Base-by-base conservation (phyloP, 2,888 invertebrate genomes). In the Caenorhabditis zanzibari region DNA sequence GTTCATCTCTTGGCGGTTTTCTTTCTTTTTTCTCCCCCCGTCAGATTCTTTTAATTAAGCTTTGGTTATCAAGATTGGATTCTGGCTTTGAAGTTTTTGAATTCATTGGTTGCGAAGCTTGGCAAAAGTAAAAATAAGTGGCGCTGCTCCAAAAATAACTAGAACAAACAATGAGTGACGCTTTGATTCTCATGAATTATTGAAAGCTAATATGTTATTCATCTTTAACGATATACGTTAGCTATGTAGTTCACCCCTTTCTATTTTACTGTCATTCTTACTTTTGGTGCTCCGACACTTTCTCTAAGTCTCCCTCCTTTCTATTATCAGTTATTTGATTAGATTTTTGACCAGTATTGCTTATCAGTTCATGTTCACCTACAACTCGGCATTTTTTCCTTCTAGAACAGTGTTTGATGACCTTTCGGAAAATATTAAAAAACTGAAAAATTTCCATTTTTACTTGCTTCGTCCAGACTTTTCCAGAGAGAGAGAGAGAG, bases 361-460 rank as follows among this genome's bases (percentile, higher is more conserved):
- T 73, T 61, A 73, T 73, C 72, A 73, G 59, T 73, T 41, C 38
- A 26, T 38, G 38, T 61, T 35, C 52, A 38, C 58, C 28, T 41
- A 24, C 26, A 41, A 32, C 32, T 26, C 41, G 22, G 24, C 19
- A 19, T 24, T 58, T 32, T 58, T 58, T 35, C 35, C 22, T 71
- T 61, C 52, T 54, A 66, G 66, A 56, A 75, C 47, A 75, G 24
- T 47, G 66, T 75, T 74, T 32, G 64, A 54, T 44, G 64, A 74
- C 64, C 64, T 74, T 64, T 24, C 59, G 7, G 44, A 24, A 54
- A 44, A 56, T 54, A 63, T 63, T 74, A 63, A 63, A 32, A 49
- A 61, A 59, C 38, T 38, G 38, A 64, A 38, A 63, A 63, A 63
- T 75, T 73, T 19, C 35, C 26, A 26, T 49, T 54, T 6, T 52